These are phyloP conservation scores for Tauraco erythrolophus DNA, from an alignment of 2,113 vertebrate species.

Conservation along the genomic window DNA sequence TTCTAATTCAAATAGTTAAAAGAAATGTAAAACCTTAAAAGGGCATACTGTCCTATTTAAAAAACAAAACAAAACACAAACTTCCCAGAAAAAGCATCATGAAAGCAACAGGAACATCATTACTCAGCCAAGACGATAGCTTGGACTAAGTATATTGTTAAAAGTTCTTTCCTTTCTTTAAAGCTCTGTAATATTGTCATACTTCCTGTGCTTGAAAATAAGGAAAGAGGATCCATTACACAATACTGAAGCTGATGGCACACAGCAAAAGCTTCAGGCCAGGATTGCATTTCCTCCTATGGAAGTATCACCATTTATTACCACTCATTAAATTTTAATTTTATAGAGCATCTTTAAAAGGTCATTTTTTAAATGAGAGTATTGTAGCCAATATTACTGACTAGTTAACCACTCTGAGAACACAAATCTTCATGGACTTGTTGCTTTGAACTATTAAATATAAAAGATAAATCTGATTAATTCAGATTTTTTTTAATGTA, in stretches of 20 bases:
- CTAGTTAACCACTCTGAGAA: conserved; percentile 36
- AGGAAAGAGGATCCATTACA: not conserved
- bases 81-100: not conserved
- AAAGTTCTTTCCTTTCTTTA: not conserved
- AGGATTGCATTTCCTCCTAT: conserved; percentile 21
- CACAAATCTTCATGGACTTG: conserved; percentile 27
- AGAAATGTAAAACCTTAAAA: not conserved
- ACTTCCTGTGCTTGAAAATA: not conserved
- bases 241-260: not conserved
- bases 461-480: not conserved
- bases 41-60: not conserved
- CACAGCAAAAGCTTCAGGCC: conserved; percentile 12
- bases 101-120: not conserved
- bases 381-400: conserved; percentile 33
- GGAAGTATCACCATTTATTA: conserved; percentile 59
- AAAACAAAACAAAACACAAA: not conserved
- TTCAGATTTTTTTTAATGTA: not conserved
- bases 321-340: conserved; percentile 72
- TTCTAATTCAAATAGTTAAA: not conserved
- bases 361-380: conserved; percentile 55
- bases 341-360: conserved; percentile 64
- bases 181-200: not conserved
- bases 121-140: not conserved
- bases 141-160: not conserved
- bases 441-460: conserved; percentile 37